Conservation (phyloP, 2,888 invertebrate genomes). For the Protula sp. region DNA sequence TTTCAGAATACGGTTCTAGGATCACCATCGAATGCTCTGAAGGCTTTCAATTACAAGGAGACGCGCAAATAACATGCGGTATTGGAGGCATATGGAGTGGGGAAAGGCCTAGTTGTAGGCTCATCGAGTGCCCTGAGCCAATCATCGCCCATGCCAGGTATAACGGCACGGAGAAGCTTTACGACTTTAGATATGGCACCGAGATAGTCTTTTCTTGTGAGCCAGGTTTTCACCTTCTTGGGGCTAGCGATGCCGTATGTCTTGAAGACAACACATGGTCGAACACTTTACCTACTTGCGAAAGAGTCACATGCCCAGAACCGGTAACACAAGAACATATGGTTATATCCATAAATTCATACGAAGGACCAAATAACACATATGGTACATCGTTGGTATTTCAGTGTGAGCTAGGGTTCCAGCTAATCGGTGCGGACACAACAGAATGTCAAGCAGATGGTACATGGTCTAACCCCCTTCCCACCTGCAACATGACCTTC, state of each 20-base stretch:
- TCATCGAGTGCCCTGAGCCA: conserved; percentile 19
- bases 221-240: background rate
- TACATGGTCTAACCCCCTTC: conserved; percentile 7
- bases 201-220: background rate
- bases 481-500: conserved; percentile 5
- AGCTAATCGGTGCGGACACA: background rate
- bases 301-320: background rate
- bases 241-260: background rate
- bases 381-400: background rate
- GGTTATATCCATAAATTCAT: background rate
- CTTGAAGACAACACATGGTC: background rate
- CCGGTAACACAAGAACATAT: background rate
- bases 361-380: background rate
- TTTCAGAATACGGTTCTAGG: no score
- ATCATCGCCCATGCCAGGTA: background rate
- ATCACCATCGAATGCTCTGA: no score
- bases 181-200: background rate
- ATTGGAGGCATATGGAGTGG: conserved; percentile 40
- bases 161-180: no score
- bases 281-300: background rate
- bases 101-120: conserved; percentile 34
- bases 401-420: background rate
- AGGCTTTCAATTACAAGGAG: no score
- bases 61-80: conserved; percentile 30
- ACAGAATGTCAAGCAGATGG: background rate